Evolutionary conservation across 1,140 invertebrate species (phyloP), one percentile per base, ranked within the genome.

Genomic region (Calephelis virginiensis): DNA sequence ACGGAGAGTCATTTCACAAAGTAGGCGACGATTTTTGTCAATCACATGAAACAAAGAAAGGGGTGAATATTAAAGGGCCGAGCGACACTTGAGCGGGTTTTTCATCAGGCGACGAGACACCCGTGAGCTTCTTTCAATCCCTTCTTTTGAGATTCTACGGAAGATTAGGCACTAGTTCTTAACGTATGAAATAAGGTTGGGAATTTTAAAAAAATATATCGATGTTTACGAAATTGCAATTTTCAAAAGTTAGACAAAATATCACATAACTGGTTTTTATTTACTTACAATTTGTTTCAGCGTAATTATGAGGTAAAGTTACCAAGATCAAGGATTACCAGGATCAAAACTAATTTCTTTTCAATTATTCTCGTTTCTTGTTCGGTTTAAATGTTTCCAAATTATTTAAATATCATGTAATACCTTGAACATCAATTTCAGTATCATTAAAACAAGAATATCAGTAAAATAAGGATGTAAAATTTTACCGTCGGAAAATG

Each of bases 101-200:
- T 87, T 86, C 87, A 90, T 88, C 87, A 87, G 78, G 47, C 63
- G 48, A 76, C 81, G 82, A 85, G 78, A 82, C 83, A 82, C 75
- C 78, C 68, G 74, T 82, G 80, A 75, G 72, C 73, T 72, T 75
- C 86, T 82, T 90, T 90, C 82, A 90, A 73, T 76, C 78, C 76
- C 69, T 75, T 78, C 85, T 90, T 89, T 90, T 88, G 81, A 90
- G 87, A 90, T 90, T 80, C 83, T 82, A 79, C 70, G 83, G 72
- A 85, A 90, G 87, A 90, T 90, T 88, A 90, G 85, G 84, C 86
- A 85, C 83, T 81, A 83, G 80, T 90, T 86, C 85, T 83, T 85
- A 80, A 73, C 77, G 73, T 78, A 78, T 76, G 53, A 60, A 28
- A 47, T 68, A 69, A 68, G 49, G 63, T 43, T 64, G 49, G 38